Percentiles rank a stretch among this genome's conserved stretches.
Conservation (phyloP, 2,888 invertebrate genomes). For the Cyclophora albipunctata region DNA sequence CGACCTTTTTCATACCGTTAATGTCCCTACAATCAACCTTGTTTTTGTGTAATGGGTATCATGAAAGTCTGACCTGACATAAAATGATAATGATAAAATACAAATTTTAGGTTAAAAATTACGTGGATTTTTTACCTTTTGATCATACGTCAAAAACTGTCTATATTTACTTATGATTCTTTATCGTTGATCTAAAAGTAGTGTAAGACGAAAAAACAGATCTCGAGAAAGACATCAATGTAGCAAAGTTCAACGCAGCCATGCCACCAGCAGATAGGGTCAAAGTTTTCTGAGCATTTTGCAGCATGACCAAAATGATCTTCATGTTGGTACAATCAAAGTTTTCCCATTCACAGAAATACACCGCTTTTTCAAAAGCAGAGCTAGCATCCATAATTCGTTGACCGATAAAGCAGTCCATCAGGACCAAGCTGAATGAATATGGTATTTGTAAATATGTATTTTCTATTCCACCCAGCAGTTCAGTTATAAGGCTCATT, state of each 20-base stretch:
- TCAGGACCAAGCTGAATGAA: constrained; percentile 32
- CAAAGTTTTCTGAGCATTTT: constrained; percentile 43
- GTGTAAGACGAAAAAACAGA: constrained; percentile 50
- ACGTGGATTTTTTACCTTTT: too few species aligned
- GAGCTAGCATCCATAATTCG: constrained; percentile 41
- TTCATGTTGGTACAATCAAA: constrained; percentile 42
- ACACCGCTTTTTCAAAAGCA: constrained; percentile 39
- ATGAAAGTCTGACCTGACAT: too few species aligned
- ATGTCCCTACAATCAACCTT: too few species aligned
- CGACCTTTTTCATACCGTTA: too few species aligned
- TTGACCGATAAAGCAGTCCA: constrained; percentile 49
- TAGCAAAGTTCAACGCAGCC: constrained; percentile 32
- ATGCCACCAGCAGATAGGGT: constrained; percentile 48
- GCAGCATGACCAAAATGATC: constrained; percentile 39
- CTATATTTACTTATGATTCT: too few species aligned
- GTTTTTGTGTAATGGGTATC: too few species aligned
- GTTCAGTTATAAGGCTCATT: constrained; percentile 26
- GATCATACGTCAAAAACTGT: too few species aligned
- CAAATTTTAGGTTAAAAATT: too few species aligned
- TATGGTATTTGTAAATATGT: constrained; percentile 38
- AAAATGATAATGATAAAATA: too few species aligned
- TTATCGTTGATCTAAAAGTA: constrained; percentile 31
- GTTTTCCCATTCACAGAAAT: constrained; percentile 50
- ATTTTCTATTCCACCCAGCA: constrained; percentile 38
- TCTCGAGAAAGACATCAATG: constrained; percentile 39